Evolutionary conservation across 2,113 vertebrate genomes (phyloP).

Genomic region (Alethe diademata): DNA sequence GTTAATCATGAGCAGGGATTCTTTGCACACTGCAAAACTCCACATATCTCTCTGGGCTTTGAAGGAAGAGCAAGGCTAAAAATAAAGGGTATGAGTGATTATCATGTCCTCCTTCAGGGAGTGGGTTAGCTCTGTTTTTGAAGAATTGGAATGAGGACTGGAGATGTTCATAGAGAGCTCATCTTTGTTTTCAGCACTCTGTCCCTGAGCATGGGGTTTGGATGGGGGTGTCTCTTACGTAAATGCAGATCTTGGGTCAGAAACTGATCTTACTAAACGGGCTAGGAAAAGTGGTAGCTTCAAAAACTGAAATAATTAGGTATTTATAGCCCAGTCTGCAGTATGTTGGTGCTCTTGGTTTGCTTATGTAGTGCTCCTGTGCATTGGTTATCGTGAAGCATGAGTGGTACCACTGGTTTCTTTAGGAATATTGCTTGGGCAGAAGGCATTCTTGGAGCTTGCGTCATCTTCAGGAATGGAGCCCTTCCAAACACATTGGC

Average conservation of each 20-base stretch:
- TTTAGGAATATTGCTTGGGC: neutral
- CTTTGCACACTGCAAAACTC: neutral
- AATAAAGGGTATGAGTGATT: slow-evolving; percentile 47
- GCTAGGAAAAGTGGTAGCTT: neutral
- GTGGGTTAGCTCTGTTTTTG: neutral
- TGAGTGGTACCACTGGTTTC: fast-evolving
- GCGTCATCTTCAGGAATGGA: neutral
- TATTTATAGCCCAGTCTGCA: neutral
- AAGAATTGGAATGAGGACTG: neutral
- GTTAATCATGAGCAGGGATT: slow-evolving; percentile 27
- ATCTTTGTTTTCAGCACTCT: neutral
- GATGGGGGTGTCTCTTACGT: neutral
- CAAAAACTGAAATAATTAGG: neutral
- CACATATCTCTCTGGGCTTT: slow-evolving; percentile 27
- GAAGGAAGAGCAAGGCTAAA: slow-evolving; percentile 41
- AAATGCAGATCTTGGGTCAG: neutral
- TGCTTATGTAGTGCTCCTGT: fast-evolving
- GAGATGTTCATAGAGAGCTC: neutral
- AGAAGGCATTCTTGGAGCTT: slow-evolving; percentile 18
- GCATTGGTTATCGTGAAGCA: neutral
- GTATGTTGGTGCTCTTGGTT: neutral
- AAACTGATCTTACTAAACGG: neutral
- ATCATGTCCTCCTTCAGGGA: slow-evolving; percentile 17
- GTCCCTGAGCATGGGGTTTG: neutral
- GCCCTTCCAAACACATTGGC: slow-evolving; percentile 17